Percentiles rank a stretch among this genome's conserved stretches.
phyloP scores from a whole-genome alignment of 2,797 vertebrate genomes.

The Rousettus madagascariensis region DNA sequence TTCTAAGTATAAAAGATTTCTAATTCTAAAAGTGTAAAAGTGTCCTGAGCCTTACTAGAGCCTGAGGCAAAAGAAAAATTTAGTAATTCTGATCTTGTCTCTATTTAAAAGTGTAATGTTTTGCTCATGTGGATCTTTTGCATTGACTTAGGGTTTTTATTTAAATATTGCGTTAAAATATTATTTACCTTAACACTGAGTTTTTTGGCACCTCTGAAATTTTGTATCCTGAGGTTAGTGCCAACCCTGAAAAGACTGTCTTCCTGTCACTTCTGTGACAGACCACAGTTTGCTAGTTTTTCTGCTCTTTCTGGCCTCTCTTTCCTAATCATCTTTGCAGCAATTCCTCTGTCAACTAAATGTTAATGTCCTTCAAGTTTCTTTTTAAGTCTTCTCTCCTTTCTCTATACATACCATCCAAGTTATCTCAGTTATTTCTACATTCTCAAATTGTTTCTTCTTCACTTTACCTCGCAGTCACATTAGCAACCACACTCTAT shows the following conservation, averaged over 20 bases:
- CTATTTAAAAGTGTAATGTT: constrained; percentile 9
- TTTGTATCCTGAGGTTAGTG: background rate
- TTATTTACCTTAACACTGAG: background rate
- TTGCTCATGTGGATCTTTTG: background rate
- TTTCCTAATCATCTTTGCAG: background rate
- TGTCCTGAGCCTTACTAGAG: background rate
- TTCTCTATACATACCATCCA: background rate
- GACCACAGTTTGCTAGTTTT: background rate
- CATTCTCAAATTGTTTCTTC: background rate
- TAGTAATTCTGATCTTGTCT: background rate
- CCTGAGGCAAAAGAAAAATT: background rate
- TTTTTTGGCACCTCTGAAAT: background rate
- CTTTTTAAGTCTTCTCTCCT: background rate
- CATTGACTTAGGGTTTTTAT: background rate
- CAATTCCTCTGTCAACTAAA: background rate
- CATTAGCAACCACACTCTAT: background rate
- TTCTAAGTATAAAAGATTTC: background rate
- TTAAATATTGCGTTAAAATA: background rate
- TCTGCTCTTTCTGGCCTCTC: background rate
- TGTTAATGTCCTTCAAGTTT: background rate
- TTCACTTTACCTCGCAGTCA: background rate
- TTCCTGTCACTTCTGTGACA: background rate
- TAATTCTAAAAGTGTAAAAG: background rate
- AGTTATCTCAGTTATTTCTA: background rate
- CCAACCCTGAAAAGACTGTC: background rate